Evolutionary conservation across 2,113 vertebrate species (phyloP), one percentile per base, ranked within the genome.

Genomic region (Ondatra zibethicus): DNA sequence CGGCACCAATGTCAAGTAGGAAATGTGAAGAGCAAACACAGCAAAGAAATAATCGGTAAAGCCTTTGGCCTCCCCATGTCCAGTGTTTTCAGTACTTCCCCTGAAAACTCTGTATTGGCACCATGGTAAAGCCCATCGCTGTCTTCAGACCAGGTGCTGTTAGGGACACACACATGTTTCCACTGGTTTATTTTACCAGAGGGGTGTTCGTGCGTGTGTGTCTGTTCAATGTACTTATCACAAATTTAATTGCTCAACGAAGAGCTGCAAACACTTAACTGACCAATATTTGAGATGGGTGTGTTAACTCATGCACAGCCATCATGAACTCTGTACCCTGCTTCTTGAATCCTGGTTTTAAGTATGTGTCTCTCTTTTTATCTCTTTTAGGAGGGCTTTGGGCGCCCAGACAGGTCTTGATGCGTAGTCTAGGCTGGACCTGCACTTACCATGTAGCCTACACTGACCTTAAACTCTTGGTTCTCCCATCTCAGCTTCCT

Each of bases 1-100:
- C 50, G 68, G 75, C 76, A 88, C 78, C 85, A 85, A 91, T 88
- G 88, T 89, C 84, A 95, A 80, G 84, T 55, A 92, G 52, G 58
- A 88, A 88, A 86, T 92, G 68, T 47, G 88, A 88, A 80, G 47
- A 78, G 29, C 19, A 47, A 31, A 50, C 25, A 36, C 52, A 95
- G 25, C 33, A 75, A 81, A 73, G 70, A 77, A 86, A 73, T 66
- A 36, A 87, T 82, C n/a, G 86, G 5, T 1, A 25, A 91, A 85
- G 68, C 4, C 78, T 75, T n/a, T 77, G 61, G 92, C 47, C 21
- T 84, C 70, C 31, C 65, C 2, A 58, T 86, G 36, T n/a, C 36
- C 19, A 88, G 14, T 9, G 21, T 66, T 72, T 94, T 94, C 82
- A 80, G 1, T 72, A 13, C 91, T 88, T 33, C 88, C 29, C 33